Percentiles rank a stretch among this genome's conserved stretches.
Conservation (phyloP, 2,797 vertebrate species). For the Melanogrammus aeglefinus region DNA sequence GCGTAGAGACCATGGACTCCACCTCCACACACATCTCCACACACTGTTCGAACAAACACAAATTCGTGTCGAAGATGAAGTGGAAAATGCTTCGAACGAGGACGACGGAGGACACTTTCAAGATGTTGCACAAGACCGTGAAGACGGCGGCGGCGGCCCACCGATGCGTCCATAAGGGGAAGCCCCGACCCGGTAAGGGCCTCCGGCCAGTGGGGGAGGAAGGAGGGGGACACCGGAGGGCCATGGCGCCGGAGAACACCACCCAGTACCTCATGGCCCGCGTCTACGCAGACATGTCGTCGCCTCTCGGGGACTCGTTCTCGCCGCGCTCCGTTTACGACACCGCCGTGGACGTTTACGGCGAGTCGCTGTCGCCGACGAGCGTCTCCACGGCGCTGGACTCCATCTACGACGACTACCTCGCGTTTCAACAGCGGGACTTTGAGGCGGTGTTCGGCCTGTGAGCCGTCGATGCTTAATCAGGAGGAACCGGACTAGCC, state of each 20-base stretch:
- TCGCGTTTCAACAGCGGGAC: constrained; percentile 67
- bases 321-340: background rate
- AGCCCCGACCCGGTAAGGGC: background rate
- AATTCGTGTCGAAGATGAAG: background rate
- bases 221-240: accelerated
- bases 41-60: background rate
- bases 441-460: constrained; percentile 60
- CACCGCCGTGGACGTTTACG: background rate
- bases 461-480: background rate
- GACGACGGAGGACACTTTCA: constrained; percentile 22
- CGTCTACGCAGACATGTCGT: constrained; percentile 59
- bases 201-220: accelerated
- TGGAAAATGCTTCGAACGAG: constrained; percentile 26
- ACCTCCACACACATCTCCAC: constrained; percentile 4
- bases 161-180: constrained; percentile 28
- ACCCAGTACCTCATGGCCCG: constrained; percentile 76
- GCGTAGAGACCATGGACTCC: constrained; percentile 45
- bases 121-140: background rate
- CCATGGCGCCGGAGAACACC: constrained; percentile 76
- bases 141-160: constrained; percentile 15
- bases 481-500: background rate
- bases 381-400: constrained; percentile 25
- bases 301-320: accelerated
- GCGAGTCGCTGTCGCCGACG: constrained; percentile 13
- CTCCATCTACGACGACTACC: constrained; percentile 43